Percentiles rank a stretch among this genome's conserved stretches.
Conservation (phyloP, 2,888 invertebrate species). For the Leucoma salicis region DNA sequence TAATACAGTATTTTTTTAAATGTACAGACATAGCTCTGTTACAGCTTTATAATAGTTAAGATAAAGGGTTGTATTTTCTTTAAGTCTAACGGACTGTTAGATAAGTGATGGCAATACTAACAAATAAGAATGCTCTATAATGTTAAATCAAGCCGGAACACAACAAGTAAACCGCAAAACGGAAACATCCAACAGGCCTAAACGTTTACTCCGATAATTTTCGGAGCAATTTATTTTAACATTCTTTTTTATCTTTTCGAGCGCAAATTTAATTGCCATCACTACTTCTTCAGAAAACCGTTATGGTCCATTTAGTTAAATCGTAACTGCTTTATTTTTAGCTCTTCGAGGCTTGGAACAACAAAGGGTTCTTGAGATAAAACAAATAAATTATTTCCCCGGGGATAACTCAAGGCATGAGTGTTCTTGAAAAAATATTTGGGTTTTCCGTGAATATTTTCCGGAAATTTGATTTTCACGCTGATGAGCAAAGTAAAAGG, state of each 20-base stretch:
- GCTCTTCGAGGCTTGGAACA: constrained; percentile 51
- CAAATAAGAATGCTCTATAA: constrained; percentile 12
- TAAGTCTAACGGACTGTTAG: too few relatives aligned
- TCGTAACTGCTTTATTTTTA: constrained; percentile 61
- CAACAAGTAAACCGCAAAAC: constrained; percentile 20
- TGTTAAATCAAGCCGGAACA: constrained; percentile 7
- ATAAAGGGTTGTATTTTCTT: too few relatives aligned
- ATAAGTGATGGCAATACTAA: too few relatives aligned
- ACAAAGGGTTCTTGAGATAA: constrained; percentile 64
- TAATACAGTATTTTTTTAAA: too few relatives aligned
- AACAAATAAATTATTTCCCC: constrained; percentile 61
- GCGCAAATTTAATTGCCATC: constrained; percentile 51
- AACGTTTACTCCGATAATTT: constrained; percentile 22
- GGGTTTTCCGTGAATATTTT: constrained; percentile 36
- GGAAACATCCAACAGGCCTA: constrained; percentile 13
- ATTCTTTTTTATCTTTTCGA: constrained; percentile 34
- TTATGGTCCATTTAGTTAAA: constrained; percentile 63
- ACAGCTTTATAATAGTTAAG: too few relatives aligned
- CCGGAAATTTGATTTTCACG: constrained; percentile 34
- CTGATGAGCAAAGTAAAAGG: constrained; percentile 14
- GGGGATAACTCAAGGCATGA: constrained; percentile 46
- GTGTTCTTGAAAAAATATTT: constrained; percentile 46
- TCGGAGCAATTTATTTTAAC: constrained; percentile 29
- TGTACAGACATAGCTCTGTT: too few relatives aligned
- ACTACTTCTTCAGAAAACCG: constrained; percentile 45